Evolutionary conservation across 2,888 invertebrate species (phyloP), one percentile per base, ranked within the genome.

Genomic region (Xestia ashworthii): DNA sequence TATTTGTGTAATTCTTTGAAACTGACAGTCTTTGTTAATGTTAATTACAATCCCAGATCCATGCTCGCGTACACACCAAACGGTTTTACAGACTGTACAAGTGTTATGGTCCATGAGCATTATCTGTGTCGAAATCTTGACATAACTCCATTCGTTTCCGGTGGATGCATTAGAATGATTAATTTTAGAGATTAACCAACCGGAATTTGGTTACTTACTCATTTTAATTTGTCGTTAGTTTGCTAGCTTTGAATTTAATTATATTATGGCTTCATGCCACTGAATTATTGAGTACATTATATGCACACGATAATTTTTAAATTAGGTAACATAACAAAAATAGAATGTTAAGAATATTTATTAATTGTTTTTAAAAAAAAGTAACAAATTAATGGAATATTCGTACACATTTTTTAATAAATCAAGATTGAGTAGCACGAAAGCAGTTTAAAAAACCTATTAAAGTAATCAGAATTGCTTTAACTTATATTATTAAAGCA

Each of bases 121-220:
- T 69, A 69, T 71, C 71, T 46, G 25, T 81, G 60, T 68, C 65
- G 62, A 67, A 74, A 84, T 84, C 60, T 64, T 62, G 41, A 38
- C 60, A 48, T n/a, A 65, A 69, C 55, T 53, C 19, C 0, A 71
- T 12, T 58, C 8, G 14, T 58, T 80, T 80, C 64, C 41, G 71
- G 14, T 73, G n/a, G 8, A 66, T 32, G 48, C 32, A 53, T 48
- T 38, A 14, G 0, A 64, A 44, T 41, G 22, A 46, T 41, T 11
- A 44, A 60, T 70, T 44, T 16, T 46, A 67, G 11, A 25, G 11
- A 58, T 58, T 48, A 3, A n/a, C 3, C 44, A 44, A 53, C 32
- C 65, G 44, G 22, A 8, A 5, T 66, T 50, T 44, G 16, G 65
- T 44, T 22, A 14, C 41, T 22, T 22, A 22, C 5, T 6, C 6